These are phyloP conservation scores for Orientallactaga bullata DNA, from an alignment of 2,113 vertebrate species.

Conservation along the genomic window DNA sequence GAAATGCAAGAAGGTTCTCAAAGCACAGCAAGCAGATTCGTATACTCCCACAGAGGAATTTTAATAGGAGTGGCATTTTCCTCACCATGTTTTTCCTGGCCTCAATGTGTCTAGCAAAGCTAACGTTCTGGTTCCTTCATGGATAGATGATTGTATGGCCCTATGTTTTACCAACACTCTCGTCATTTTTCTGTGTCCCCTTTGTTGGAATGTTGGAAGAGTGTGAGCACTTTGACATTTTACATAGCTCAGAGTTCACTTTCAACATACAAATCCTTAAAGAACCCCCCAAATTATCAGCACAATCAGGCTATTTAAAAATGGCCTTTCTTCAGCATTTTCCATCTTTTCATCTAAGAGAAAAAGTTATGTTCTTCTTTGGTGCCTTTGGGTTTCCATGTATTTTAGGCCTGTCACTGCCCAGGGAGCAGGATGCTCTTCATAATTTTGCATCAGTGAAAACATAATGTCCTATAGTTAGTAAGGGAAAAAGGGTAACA, in stretches of 20 bases:
- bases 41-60: conserved; percentile 39
- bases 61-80: conserved; percentile 57
- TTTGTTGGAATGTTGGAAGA: conserved; percentile 67
- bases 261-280: conserved; percentile 66
- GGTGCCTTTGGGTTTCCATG: conserved; percentile 79
- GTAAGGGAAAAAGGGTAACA: conserved; percentile 43
- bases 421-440: conserved; percentile 83
- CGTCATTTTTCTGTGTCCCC: neutral
- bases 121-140: neutral
- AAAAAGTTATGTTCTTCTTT: conserved; percentile 67
- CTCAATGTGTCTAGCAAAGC: neutral
- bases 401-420: conserved; percentile 77
- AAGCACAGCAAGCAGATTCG: conserved; percentile 54
- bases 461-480: conserved; percentile 88
- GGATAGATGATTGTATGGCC: neutral
- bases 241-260: conserved; percentile 66
- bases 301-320: conserved; percentile 60
- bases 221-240: conserved; percentile 77
- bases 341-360: conserved; percentile 41
- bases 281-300: conserved; percentile 58
- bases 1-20: neutral
- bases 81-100: neutral
- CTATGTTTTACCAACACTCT: conserved; percentile 58
- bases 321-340: conserved; percentile 68
- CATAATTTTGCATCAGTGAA: conserved; percentile 88